Base-by-base conservation (phyloP, 2,888 invertebrate species). In the Odontocerum albicorne region DNA sequence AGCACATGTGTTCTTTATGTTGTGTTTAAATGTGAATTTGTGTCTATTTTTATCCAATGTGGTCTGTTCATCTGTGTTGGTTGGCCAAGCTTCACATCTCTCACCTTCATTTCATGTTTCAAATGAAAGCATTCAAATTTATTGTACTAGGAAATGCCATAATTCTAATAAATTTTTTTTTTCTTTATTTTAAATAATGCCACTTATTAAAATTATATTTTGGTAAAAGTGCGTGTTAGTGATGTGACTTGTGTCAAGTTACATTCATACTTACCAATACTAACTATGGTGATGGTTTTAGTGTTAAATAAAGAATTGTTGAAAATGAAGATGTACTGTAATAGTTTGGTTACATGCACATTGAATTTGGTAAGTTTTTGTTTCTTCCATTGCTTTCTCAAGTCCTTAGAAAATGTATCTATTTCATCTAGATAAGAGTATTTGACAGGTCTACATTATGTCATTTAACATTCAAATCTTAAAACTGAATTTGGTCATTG, bases 271-370 rank as follows among this genome's bases (percentile, higher is more conserved):
- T n/a, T n/a, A n/a, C n/a, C n/a, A n/a, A n/a, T n/a, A n/a, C 13
- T 50, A 35, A 17, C 19, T 43, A 17, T 12, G 20, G 50, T 43
- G 16, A 19, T 22, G 21, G 20, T 21, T 43, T 35, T 21, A 21
- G 35, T 43, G 35, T 43, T 36, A 7, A 22, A 46, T 19, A 44
- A n/a, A 32, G 38, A 55, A 16, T 31, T 22, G 32, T 45, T 46
- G 35, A 57, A 57, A 40, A 57, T 57, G 57, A 57, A 57, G 57
- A 57, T 57, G 57, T 57, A 52, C 38, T 57, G 57, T 33, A 52
- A 52, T 52, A 52, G 38, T 16, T 38, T 44, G 27, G 19, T 57
- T 32, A 52, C 57, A 36, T 57, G 57, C 13, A 21, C 43, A 3
- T 33, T 57, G 19, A 56, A 49, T 43, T 31, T 47, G 57, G 57